These are phyloP conservation scores for Tillus elongatus DNA, from an alignment of 2,888 invertebrate genomes.

Conservation along the genomic window DNA sequence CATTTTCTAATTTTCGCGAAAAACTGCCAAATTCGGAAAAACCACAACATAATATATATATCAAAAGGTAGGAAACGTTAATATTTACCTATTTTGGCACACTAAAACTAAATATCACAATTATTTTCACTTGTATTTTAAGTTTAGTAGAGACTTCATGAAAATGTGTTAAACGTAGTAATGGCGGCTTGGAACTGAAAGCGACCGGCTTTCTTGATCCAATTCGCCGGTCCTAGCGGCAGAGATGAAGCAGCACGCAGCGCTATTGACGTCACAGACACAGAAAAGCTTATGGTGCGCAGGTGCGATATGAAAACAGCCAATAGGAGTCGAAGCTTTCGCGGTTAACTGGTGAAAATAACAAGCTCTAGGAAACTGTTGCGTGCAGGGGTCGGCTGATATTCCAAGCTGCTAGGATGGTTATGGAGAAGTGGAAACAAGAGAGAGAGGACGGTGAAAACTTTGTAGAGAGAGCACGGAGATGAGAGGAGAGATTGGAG, in stretches of 20 bases:
- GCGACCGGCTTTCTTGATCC: conserved; percentile 29
- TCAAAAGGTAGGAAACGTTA: conserved; percentile 11
- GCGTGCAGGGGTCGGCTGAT: conserved; percentile 31
- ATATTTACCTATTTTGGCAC: conserved; percentile 44
- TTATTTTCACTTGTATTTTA: conserved; percentile 38
- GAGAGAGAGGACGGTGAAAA: conserved; percentile 44
- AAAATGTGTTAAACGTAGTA: conserved; percentile 35
- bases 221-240: conserved; percentile 25
- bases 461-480: conserved; percentile 43
- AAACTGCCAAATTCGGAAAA: conserved; percentile 8
- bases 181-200: conserved; percentile 39
- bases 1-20: conserved; percentile 8
- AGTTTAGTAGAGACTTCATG: conserved; percentile 35
- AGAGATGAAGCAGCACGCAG: conserved; percentile 22
- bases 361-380: conserved; percentile 32
- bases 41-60: conserved; percentile 8
- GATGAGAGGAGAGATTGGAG: conserved; percentile 40
- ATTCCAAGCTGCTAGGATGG: conserved; percentile 31
- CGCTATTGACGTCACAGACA: conserved; percentile 29
- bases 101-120: conserved; percentile 43
- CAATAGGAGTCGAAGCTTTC: conserved; percentile 34
- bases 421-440: conserved; percentile 40
- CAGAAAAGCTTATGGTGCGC: conserved; percentile 28
- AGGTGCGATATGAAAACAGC: conserved; percentile 23
- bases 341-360: conserved; percentile 29